Conservation (phyloP, 2,113 vertebrate genomes). For the Myxocyprinus asiaticus region DNA sequence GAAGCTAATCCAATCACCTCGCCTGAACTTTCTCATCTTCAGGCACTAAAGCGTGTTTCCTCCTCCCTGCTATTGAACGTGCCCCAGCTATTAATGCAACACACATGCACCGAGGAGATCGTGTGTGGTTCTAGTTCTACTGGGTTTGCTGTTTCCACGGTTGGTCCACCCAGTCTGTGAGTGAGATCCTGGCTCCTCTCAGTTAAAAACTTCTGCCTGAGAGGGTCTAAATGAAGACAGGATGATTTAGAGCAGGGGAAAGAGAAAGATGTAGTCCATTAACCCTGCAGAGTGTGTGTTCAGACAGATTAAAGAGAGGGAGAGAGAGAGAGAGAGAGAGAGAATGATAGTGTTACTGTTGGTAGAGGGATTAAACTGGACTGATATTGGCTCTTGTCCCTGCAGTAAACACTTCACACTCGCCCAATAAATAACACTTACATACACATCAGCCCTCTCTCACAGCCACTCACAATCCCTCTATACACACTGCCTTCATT, state of each 20-base stretch:
- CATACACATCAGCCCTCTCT: slow-evolving; percentile 8
- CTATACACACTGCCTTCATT: slow-evolving; percentile 17
- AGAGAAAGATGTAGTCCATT: slow-evolving; percentile 33
- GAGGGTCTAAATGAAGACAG: slow-evolving; percentile 42
- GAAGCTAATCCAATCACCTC: slow-evolving; percentile 49
- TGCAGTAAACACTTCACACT: slow-evolving; percentile 41
- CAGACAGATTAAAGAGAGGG: slow-evolving; percentile 22
- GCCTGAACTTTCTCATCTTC: slow-evolving; percentile 48
- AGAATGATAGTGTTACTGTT: slow-evolving; percentile 12
- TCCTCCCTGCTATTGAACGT: slow-evolving; percentile 27
- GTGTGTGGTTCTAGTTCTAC: slow-evolving; percentile 9
- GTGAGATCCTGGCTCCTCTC: slow-evolving; percentile 12
- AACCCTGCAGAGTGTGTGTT: slow-evolving; percentile 33
- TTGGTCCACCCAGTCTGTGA: neutral
- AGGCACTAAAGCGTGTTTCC: slow-evolving; percentile 29
- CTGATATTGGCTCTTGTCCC: slow-evolving; percentile 1
- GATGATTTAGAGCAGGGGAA: slow-evolving; percentile 40
- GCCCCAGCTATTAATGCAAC: slow-evolving; percentile 33
- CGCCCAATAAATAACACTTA: slow-evolving; percentile 37
- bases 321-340: neutral
- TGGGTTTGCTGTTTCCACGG: neutral
- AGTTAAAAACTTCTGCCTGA: slow-evolving; percentile 33
- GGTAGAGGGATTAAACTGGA: slow-evolving; percentile 29
- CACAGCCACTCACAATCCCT: slow-evolving; percentile 9
- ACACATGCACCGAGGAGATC: neutral